Base-by-base conservation (phyloP, 2,113 vertebrate genomes). In the Gymnobelideus leadbeateri region DNA sequence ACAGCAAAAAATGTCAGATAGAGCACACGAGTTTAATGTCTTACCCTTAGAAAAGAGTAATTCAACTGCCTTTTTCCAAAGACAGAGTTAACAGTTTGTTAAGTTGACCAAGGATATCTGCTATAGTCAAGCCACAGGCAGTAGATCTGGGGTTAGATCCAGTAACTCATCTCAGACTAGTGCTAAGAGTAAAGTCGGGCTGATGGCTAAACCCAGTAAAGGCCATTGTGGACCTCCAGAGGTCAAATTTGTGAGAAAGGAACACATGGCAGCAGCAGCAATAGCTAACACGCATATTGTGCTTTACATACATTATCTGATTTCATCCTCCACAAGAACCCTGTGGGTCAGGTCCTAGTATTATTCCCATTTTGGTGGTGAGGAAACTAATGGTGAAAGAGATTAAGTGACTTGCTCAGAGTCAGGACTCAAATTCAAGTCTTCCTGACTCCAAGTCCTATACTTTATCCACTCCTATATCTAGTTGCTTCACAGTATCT, bases 11-110 rank as follows among this genome's bases (percentile, higher is more conserved):
- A 92, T 0, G 55, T 26, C 91, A 95, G n/a, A 95, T 43, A 94
- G 37, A 21, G n/a, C 84, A 4, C 55, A 31, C 5, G 97, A 91
- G 8, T 57, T 92, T 55, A 90, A 92, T 51, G 91, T 91, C 94
- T 93, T 94, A 91, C 37, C 23, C 28, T 95, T 91, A 92, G 47
- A 55, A 14, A 92, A 92, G 31, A 97, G 51, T 23, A 93, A 96
- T 49, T 95, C 61, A 96, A 3, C 51, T 91, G 47, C 31, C 68
- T 96, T 96, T 37, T 95, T 95, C 91, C 95, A n/a, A 57, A 96
- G 96, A 57, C 92, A 49, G 43, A 4, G 31, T 91, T 93, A 95
- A 89, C n/a, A 0, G 53, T 91, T 97, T 93, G 93, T 77, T 93
- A 43, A 95, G 68, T 89, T 61, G 93, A 89, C 23, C 91, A 94